A percentile compares a stretch with the other conserved stretches of the same genome.
Evolutionary conservation across 2,113 vertebrate species (phyloP).

Genomic region (Tupaia tana): DNA sequence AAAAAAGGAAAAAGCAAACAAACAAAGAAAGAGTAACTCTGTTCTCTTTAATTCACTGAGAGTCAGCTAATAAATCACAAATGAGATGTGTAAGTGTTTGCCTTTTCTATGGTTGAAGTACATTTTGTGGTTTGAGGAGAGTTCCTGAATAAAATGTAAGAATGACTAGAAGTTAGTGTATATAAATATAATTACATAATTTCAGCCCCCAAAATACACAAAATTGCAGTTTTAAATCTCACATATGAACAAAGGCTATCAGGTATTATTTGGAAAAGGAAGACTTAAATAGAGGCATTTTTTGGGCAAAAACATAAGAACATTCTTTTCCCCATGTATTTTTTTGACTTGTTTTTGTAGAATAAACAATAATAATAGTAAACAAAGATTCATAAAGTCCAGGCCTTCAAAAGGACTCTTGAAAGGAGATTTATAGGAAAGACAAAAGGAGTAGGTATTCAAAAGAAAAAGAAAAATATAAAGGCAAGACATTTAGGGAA

Average conservation of each 20-base stretch:
- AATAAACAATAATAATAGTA: background rate
- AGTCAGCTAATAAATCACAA: background rate
- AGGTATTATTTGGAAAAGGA: background rate
- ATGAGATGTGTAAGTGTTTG: background rate
- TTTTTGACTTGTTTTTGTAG: background rate
- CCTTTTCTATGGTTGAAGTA: background rate
- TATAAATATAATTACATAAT: background rate
- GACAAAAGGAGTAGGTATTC: no score
- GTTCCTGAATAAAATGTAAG: background rate
- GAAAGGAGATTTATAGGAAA: background rate
- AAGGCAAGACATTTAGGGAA: no score
- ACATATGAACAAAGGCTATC: background rate
- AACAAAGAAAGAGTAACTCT: background rate
- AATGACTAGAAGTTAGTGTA: background rate
- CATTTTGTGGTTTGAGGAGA: background rate
- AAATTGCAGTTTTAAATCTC: background rate
- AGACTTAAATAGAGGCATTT: background rate
- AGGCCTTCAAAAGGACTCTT: background rate
- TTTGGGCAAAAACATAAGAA: background rate
- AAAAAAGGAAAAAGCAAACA: no score
- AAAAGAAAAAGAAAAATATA: no score
- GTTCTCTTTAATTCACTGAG: background rate
- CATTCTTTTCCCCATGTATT: background rate
- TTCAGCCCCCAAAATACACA: background rate
- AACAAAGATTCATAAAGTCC: background rate